Evolutionary conservation across 2,797 vertebrate species (phyloP), one percentile per base, ranked within the genome.

Genomic region (Lepus oiostolus): DNA sequence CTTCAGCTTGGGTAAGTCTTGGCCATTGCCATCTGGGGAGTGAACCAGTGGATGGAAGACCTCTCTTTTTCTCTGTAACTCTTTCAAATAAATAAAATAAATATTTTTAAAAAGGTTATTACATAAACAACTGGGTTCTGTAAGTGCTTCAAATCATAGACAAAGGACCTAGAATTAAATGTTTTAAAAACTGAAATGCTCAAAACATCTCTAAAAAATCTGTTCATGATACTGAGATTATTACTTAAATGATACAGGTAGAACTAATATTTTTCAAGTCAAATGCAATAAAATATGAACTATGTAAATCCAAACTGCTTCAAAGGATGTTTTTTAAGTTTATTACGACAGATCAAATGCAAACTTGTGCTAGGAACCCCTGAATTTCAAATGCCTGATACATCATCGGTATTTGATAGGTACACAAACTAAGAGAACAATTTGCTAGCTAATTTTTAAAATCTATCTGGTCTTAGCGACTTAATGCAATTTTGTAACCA

Each of bases 71-170:
- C 42, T 47, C 42, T 47, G 42, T 47, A 47, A 47, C 42, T 47
- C 42, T 47, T 47, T 47, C 42, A 47, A 47, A 47, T 47, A 47
- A 47, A 47, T 47, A 47, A 47, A 47, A 47, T 47, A 47, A 47
- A 47, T 47, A 47, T 47, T 47, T 47, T 47, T 9, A 47, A 47
- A 24, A 80, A 92, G 9, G n/a, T 84, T 88, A 95, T 60, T 82
- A 75, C 19, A 70, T 63, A 9, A 97, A 94, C 17, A 81, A 88
- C 0, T n/a, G 5, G 32, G 28, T 88, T 95, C 62, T 90, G 0
- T 60, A 68, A 84, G 35, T 96, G 54, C 30, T 96, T 92, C 72
- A 94, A 93, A 93, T 85, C 38, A 92, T 4, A 95, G 30, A 92
- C n/a, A 88, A 67, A n/a, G 54, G 35, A 35, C 68, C 50, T 92